A percentile compares a stretch with the other conserved stretches of the same genome.
These are phyloP conservation scores for Apotomis turbidana DNA, from an alignment of 2,888 invertebrate species.

Conservation along the genomic window DNA sequence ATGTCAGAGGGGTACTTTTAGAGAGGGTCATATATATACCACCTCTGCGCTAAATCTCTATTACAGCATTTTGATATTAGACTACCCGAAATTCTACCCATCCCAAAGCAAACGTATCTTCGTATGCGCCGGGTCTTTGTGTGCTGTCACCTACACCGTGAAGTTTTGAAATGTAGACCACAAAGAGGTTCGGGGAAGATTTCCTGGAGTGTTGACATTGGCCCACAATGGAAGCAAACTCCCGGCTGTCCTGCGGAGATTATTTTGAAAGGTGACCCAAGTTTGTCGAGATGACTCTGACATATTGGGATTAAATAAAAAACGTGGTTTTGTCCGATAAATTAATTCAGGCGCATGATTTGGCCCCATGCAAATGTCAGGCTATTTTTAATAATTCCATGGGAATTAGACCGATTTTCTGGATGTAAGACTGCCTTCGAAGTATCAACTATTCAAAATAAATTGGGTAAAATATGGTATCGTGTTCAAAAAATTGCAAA, in stretches of 20 bases:
- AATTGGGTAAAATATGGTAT: too few species aligned
- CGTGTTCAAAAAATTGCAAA: too few species aligned
- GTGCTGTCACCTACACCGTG: conserved; percentile 58
- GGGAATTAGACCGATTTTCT: background rate
- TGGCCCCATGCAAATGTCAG: conserved; percentile 32
- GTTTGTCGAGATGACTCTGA: conserved; percentile 74
- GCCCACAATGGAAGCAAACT: conserved; percentile 77
- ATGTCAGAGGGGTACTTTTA: too few species aligned
- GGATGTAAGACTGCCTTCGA: background rate
- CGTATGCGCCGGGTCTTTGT: conserved; percentile 31
- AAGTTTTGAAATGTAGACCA: conserved; percentile 73
- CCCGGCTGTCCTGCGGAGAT: conserved; percentile 64
- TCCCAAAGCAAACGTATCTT: conserved; percentile 27
- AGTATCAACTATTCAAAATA: too few species aligned
- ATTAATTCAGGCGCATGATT: conserved; percentile 47
- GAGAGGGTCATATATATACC: too few species aligned
- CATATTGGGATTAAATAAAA: conserved; percentile 55
- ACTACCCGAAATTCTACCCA: conserved; percentile 16
- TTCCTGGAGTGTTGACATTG: conserved; percentile 73
- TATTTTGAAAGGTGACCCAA: conserved; percentile 68
- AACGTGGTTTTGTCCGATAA: conserved; percentile 49
- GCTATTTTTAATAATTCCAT: background rate
- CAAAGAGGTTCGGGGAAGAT: conserved; percentile 74
- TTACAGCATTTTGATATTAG: too few species aligned
- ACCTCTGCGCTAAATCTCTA: too few species aligned